A percentile compares a stretch with the other conserved stretches of the same genome.
phyloP scores from a whole-genome alignment of 1,140 invertebrate genomes.

The Glomeris maerens region DNA sequence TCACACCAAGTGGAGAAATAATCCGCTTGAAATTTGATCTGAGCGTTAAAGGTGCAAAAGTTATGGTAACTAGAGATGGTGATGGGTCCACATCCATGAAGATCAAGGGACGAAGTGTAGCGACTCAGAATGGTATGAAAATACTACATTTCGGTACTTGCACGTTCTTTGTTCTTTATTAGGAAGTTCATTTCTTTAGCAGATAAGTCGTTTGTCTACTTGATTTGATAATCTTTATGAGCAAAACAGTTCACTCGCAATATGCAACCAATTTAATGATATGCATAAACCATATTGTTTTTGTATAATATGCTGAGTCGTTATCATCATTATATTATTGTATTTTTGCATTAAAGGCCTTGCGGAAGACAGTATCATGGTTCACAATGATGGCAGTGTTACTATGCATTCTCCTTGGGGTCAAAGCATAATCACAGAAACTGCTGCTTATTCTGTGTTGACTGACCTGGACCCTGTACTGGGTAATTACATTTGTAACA shows the following conservation, averaged over 20 bases:
- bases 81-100: slow-evolving; percentile 64
- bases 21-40: slow-evolving; percentile 55
- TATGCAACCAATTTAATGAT: no score
- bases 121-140: slow-evolving; percentile 17
- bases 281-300: no score
- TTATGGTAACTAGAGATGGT: slow-evolving; percentile 66
- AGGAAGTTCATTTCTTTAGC: no score
- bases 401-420: slow-evolving; percentile 62
- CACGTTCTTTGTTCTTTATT: no score
- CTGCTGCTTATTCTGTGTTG: slow-evolving; percentile 65
- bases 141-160: neutral
- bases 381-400: slow-evolving; percentile 66
- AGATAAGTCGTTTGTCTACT: no score
- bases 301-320: no score
- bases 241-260: no score
- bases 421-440: slow-evolving; percentile 68
- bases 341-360: slow-evolving; percentile 42
- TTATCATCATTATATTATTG: slow-evolving; percentile 10
- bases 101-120: slow-evolving; percentile 70
- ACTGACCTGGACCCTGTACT: slow-evolving; percentile 66
- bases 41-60: slow-evolving; percentile 71
- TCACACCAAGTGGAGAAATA: slow-evolving; percentile 81
- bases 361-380: slow-evolving; percentile 59
- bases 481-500: slow-evolving; percentile 4
- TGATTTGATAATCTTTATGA: no score